Base-by-base conservation (phyloP, 2,113 vertebrate species). In the Pseudorectes ferrugineus region DNA sequence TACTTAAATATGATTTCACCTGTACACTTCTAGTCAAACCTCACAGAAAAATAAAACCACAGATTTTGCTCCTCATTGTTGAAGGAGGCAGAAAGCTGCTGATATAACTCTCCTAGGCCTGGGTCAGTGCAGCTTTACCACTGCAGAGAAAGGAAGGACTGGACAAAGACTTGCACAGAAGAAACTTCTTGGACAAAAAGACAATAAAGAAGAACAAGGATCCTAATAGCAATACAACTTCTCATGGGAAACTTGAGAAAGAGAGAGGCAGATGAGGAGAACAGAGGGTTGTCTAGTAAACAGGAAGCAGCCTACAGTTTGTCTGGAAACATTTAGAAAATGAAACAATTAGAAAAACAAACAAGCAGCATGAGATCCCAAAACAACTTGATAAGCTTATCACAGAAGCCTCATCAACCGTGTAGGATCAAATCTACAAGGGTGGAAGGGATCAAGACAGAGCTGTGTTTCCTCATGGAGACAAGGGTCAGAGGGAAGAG, bases 311-410 rank as follows among this genome's bases (percentile, higher is more conserved):
- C 70, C 65, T 81, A 67, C 76, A 67, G 20, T 81, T 85, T 52
- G 25, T 72, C 92, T 95, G 85, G 93, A 91, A 96, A 78, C 25
- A n/a, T 49, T 93, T 68, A 57, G 40, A 94, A 89, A 67, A 85
- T 21, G n/a, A 93, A 62, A 55, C 31, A 43, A 62, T 17, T 21
- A 36, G 29, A 43, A 89, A 84, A 89, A 68, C 21, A 92, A 91
- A 63, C 80, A 85, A 63, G 43, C 24, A 72, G 24, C 5, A 2
- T 0, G 1, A 78, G 52, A 76, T 82, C 21, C 43, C 66, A 43
- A 81, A 89, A 29, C 36, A 65, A 24, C 0, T 2, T 7, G 4
- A 45, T 42, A 61, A 70, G 14, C 14, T 26, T 55, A n/a, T 57
- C 38, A 26, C 28, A 68, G 66, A 63, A 73, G 14, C 12, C 29